Evolutionary conservation across 2,797 vertebrate species (phyloP).

Genomic region (Phaenicophaeus curvirostris): DNA sequence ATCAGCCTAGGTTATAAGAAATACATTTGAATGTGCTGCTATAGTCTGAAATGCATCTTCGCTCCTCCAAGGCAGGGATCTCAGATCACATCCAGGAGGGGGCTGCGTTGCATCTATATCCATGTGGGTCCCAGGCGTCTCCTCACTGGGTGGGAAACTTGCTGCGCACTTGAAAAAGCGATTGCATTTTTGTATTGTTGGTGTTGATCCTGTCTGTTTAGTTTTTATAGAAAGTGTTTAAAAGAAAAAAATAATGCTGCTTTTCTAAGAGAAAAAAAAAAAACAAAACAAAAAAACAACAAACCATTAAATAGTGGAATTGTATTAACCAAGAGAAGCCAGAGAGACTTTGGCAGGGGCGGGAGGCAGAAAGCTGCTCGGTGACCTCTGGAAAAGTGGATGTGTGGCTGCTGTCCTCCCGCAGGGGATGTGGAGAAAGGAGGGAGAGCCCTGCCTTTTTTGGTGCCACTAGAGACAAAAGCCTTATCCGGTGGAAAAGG

Average conservation of each 20-base stretch:
- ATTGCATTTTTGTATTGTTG: slow-evolving; percentile 9
- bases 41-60: slow-evolving; percentile 39
- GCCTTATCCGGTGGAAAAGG: neutral
- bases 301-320: neutral
- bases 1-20: slow-evolving; percentile 7
- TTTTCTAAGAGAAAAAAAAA: slow-evolving; percentile 32
- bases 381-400: neutral
- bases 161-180: slow-evolving; percentile 28
- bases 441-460: neutral
- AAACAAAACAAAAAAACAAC: too few species aligned
- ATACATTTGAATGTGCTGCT: slow-evolving; percentile 64
- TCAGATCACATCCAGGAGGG: neutral
- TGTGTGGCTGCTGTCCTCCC: neutral
- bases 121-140: accelerated
- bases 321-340: slow-evolving; percentile 1
- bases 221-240: slow-evolving; percentile 5
- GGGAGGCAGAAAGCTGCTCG: neutral
- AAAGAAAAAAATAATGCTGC: slow-evolving; percentile 58
- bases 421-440: neutral
- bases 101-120: neutral
- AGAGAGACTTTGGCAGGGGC: neutral
- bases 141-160: neutral
- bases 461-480: neutral
- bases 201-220: slow-evolving; percentile 37
- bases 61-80: neutral